Evolutionary conservation across 2,797 vertebrate genomes (phyloP).

Genomic region (Alosa sapidissima): DNA sequence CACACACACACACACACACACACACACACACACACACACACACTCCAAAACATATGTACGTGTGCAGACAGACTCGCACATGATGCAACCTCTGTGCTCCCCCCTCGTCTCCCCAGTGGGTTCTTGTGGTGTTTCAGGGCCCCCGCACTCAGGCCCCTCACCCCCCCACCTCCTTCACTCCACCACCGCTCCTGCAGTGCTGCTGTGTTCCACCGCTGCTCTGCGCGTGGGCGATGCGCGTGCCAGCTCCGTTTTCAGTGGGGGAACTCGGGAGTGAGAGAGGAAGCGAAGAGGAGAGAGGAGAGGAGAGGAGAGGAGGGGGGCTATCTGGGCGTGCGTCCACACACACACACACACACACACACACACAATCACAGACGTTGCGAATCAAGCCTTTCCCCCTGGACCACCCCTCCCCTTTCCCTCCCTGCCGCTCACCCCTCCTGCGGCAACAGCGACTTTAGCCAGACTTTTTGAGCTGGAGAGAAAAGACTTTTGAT

Average conservation of each 20-base stretch:
- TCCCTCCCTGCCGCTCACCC: slow-evolving; percentile 51
- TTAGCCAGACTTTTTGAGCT: slow-evolving; percentile 15
- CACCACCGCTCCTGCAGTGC: slow-evolving; percentile 27
- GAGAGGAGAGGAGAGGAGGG: slow-evolving; percentile 21
- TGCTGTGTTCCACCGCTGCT: slow-evolving; percentile 30
- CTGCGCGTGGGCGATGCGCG: slow-evolving; percentile 52
- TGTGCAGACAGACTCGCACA: not conserved
- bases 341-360: slow-evolving; percentile 19
- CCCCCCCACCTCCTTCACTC: slow-evolving; percentile 21
- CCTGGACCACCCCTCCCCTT: slow-evolving; percentile 30
- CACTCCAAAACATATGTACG: not conserved
- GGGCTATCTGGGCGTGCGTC: slow-evolving; percentile 40
- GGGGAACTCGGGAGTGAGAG: slow-evolving; percentile 34
- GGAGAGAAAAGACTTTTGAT: slow-evolving; percentile 42
- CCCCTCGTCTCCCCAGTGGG: not conserved
- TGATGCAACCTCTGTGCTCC: not conserved
- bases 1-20: not conserved
- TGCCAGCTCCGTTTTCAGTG: slow-evolving; percentile 53
- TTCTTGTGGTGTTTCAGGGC: not conserved
- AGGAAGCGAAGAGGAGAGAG: not conserved
- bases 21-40: not conserved
- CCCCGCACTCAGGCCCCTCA: not conserved
- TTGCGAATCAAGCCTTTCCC: slow-evolving; percentile 4
- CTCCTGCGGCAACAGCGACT: slow-evolving; percentile 11
- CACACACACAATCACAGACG: slow-evolving; percentile 31